Percentiles rank a stretch among this genome's conserved stretches.
Evolutionary conservation across 2,888 invertebrate genomes (phyloP).

Genomic region (Cephus spinipes): DNA sequence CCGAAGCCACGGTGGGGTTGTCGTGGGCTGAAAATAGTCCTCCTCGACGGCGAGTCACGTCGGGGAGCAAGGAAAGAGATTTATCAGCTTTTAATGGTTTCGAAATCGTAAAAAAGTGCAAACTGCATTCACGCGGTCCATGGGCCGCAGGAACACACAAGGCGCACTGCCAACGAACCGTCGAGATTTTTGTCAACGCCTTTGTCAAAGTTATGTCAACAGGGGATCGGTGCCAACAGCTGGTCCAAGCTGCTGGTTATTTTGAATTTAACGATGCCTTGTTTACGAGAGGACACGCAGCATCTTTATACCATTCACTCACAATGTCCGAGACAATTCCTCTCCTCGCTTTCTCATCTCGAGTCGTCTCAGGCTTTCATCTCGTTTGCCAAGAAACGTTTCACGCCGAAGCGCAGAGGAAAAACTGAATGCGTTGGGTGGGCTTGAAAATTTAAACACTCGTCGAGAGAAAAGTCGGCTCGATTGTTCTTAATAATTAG

Average conservation of each 20-base stretch:
- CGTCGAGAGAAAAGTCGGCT: constrained; percentile 1
- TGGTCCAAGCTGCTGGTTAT: constrained; percentile 57
- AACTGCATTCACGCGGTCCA: constrained; percentile 12
- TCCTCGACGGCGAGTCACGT: constrained; percentile 30
- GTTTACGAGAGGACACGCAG: constrained; percentile 49
- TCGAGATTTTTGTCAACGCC: constrained; percentile 63
- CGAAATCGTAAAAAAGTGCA: constrained; percentile 54
- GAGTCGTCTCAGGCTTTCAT: neutral
- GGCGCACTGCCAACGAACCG: neutral
- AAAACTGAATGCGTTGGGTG: neutral
- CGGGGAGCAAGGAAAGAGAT: constrained; percentile 29
- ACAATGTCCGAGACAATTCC: neutral
- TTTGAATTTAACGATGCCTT: constrained; percentile 61
- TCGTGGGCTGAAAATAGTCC: constrained; percentile 38
- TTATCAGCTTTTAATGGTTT: constrained; percentile 61
- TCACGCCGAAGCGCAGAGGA: neutral
- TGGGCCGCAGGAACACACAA: neutral
- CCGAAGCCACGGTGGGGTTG: constrained; percentile 14
- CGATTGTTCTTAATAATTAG: constrained; percentile 44
- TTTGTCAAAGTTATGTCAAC: constrained; percentile 65
- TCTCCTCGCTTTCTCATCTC: neutral
- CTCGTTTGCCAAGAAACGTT: neutral
- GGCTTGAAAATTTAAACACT: neutral
- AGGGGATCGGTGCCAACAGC: constrained; percentile 59
- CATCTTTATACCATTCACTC: neutral